These are phyloP conservation scores for Hirundichthys speculiger DNA, from an alignment of 2,113 vertebrate species.

Conservation along the genomic window DNA sequence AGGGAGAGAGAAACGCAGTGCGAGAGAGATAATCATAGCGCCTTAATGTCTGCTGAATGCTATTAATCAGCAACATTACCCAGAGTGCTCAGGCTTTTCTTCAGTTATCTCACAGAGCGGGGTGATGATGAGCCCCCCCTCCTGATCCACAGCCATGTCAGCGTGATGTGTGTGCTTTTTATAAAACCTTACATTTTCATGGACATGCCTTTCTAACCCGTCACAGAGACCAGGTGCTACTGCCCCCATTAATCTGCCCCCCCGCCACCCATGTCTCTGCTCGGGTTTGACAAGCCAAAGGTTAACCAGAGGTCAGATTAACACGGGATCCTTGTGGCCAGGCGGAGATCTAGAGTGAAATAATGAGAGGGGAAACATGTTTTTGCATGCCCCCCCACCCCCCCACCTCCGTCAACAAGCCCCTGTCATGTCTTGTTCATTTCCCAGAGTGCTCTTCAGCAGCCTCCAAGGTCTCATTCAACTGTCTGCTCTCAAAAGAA, in stretches of 20 bases:
- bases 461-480: constrained; percentile 1
- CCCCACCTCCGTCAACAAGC: background rate
- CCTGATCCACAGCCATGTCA: constrained; percentile 53
- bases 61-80: constrained; percentile 81
- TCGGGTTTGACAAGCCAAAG: background rate
- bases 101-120: constrained; percentile 66
- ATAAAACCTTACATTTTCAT: too few relatives aligned
- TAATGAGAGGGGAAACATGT: background rate
- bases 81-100: constrained; percentile 72
- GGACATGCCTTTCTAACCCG: constrained; percentile 34
- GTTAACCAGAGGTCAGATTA: constrained; percentile 21
- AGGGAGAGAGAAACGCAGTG: constrained; percentile 65
- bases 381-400: too few relatives aligned
- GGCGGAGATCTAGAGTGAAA: constrained; percentile 5
- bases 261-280: constrained; percentile 23
- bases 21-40: constrained; percentile 75
- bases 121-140: constrained; percentile 68
- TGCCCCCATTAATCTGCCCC: constrained; percentile 19
- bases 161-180: constrained; percentile 1
- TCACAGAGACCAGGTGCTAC: constrained; percentile 37
- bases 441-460: constrained; percentile 27
- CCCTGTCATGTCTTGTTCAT: constrained; percentile 22
- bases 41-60: constrained; percentile 79
- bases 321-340: constrained; percentile 7
- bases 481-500: background rate